Evolutionary conservation across 2,888 invertebrate species (phyloP), one percentile per base, ranked within the genome.

Genomic region (Cryptophagus acutangulus): DNA sequence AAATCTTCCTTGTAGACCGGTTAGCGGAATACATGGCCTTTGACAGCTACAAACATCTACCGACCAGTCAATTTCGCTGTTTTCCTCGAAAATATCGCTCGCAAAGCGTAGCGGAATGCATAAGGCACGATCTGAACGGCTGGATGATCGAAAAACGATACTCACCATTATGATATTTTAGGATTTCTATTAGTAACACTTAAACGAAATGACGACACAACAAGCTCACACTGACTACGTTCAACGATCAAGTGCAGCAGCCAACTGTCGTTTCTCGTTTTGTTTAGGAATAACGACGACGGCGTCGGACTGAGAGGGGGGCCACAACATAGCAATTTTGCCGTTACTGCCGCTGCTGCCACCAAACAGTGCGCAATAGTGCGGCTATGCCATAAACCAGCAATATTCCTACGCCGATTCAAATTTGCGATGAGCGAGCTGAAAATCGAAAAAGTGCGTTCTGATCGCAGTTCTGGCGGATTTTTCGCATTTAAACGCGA

Each of bases 331-430:
- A n/a, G n/a, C n/a, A n/a, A n/a, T n/a, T n/a, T n/a, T 52, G 48
- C 47, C 56, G 53, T 55, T 56, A 62, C 55, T 62, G 60, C 61
- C 57, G 61, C 59, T 63, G 59, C 57, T 51, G 57, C 61, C 57
- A 65, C 65, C 62, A 65, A 67, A 68, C n/a, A n/a, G n/a, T n/a
- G 66, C 69, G 67, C 67, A 66, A 59, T 63, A 63, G 63, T 62
- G 70, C 67, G 66, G 67, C 69, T 68, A 67, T 65, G 66, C 64
- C 69, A 69, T 56, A 65, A 66, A 66, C 68, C 63, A 66, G 69
- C 62, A 66, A 31, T 66, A 69, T 69, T 70, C 67, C 66, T 63
- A 69, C 71, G 69, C 70, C 60, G 49, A n/a, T n/a, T n/a, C n/a
- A n/a, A n/a, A n/a, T n/a, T n/a, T n/a, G n/a, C n/a, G n/a, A n/a